Conservation (phyloP, 2,888 invertebrate species). For the Eupithecia abbreviata region DNA sequence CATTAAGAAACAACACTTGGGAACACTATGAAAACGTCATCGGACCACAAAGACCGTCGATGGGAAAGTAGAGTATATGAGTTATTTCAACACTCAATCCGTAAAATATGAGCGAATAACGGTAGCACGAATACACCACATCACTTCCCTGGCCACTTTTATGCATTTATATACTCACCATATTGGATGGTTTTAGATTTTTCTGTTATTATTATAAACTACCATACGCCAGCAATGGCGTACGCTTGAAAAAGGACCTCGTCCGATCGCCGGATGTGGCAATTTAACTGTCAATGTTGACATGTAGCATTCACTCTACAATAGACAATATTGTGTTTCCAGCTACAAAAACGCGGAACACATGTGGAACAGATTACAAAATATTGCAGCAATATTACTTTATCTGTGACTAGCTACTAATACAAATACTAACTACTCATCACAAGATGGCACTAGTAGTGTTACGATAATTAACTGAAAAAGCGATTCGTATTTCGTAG, state of each 20-base stretch:
- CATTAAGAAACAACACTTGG: slow-evolving; percentile 55
- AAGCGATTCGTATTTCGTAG: not conserved
- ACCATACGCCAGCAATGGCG: slow-evolving; percentile 95
- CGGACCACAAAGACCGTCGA: slow-evolving; percentile 71
- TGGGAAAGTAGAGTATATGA: slow-evolving; percentile 53
- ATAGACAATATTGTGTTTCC: slow-evolving; percentile 53
- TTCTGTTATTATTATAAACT: slow-evolving; percentile 86
- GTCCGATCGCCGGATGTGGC: slow-evolving; percentile 74
- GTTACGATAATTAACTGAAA: not conserved
- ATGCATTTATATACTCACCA: slow-evolving; percentile 85
- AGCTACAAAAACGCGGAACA: slow-evolving; percentile 1
- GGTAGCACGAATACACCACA: slow-evolving; percentile 56
- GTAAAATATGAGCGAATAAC: slow-evolving; percentile 66
- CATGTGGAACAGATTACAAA: not conserved
- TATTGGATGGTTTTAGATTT: slow-evolving; percentile 93
- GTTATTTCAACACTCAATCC: slow-evolving; percentile 51
- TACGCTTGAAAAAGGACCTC: slow-evolving; percentile 90
- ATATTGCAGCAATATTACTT: not conserved
- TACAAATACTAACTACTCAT: slow-evolving; percentile 34
- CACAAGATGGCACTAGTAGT: slow-evolving; percentile 42
- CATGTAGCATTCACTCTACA: slow-evolving; percentile 41
- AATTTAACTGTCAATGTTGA: slow-evolving; percentile 18
- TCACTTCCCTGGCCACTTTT: slow-evolving; percentile 64
- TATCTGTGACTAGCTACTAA: not conserved
- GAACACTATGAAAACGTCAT: slow-evolving; percentile 76